Percentiles rank a stretch among this genome's conserved stretches.
phyloP scores from a whole-genome alignment of 2,797 vertebrate species.

The Tympanoctomys barrerae region DNA sequence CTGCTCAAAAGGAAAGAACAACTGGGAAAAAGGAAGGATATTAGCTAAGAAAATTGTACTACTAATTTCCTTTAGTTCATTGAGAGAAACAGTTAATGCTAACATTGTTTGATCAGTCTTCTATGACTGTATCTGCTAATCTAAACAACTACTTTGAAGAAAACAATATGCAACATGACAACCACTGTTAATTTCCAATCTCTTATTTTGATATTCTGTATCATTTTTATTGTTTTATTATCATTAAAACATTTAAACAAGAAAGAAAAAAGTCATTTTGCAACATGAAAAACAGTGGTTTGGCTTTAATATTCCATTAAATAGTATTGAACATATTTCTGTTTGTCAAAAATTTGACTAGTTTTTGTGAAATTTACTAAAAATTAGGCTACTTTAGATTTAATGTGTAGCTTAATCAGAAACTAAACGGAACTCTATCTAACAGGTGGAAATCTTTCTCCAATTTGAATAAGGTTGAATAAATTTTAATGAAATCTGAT shows the following conservation, averaged over 20 bases:
- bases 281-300: not conserved
- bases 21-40: no score
- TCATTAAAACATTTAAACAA: not conserved
- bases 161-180: no score
- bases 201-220: no score
- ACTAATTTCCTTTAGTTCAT: no score
- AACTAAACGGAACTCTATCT: constrained; percentile 31
- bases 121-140: no score
- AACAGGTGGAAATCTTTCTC: constrained; percentile 25
- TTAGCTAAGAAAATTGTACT: no score
- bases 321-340: not conserved
- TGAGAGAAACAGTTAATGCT: no score
- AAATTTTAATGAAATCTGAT: constrained; percentile 49
- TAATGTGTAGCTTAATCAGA: constrained; percentile 53
- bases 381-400: constrained; percentile 35
- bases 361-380: constrained; percentile 36
- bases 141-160: no score
- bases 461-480: constrained; percentile 59
- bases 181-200: no score
- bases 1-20: no score
- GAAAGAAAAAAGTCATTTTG: not conserved
- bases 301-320: not conserved
- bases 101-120: no score
- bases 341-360: constrained; percentile 32
- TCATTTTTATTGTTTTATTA: no score